Conservation (phyloP, 2,797 vertebrate species). For the Myotis vivesi region DNA sequence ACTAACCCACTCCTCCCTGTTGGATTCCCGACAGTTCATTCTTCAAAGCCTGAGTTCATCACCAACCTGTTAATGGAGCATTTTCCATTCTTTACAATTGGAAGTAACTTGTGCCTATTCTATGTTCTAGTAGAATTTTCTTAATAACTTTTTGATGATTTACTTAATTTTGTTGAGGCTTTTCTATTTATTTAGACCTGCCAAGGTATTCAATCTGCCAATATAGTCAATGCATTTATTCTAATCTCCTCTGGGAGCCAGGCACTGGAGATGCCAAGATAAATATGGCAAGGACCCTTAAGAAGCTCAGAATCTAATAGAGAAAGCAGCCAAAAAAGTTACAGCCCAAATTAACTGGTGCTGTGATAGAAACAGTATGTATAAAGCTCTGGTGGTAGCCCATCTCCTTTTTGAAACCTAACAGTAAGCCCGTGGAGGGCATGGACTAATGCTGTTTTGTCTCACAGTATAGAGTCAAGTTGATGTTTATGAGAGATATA, state of each 20-base stretch:
- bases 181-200: slow-evolving; percentile 6
- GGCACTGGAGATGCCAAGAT: neutral
- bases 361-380: neutral
- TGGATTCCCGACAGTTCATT: neutral
- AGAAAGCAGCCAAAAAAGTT: slow-evolving; percentile 1
- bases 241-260: neutral
- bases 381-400: neutral
- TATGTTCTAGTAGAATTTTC: slow-evolving; percentile 7
- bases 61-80: neutral
- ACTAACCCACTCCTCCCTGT: neutral
- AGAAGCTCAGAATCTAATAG: slow-evolving; percentile 21
- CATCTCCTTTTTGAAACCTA: neutral
- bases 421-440: neutral
- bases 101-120: neutral
- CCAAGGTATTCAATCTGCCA: neutral
- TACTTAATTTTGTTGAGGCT: slow-evolving; percentile 28
- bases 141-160: slow-evolving; percentile 14
- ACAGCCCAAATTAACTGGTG: neutral
- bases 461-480: neutral
- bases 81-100: neutral
- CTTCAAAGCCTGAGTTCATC: neutral
- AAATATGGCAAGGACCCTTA: neutral
- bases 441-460: neutral
- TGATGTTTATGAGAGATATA: slow-evolving; percentile 13
- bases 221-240: neutral